Base-by-base conservation (phyloP, 1,140 invertebrate species). In the Bombus vancouverensis region DNA sequence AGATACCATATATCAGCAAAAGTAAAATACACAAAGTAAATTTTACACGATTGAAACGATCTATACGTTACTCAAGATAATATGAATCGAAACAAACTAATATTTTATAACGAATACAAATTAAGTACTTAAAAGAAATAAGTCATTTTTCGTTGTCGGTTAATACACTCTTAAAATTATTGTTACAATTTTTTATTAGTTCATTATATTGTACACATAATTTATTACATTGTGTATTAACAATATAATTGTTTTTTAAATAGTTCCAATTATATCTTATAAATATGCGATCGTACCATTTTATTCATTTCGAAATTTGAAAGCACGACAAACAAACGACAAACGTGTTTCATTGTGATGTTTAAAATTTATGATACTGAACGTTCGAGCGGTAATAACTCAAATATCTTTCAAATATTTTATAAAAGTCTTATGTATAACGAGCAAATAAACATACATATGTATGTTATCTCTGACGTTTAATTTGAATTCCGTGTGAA, bases 381-480 rank as follows among this genome's bases (percentile, higher is more conserved):
- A 62, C 28, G 28, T 62, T 62, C 12, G 59, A 62, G 12, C 10
- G 59, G 59, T n/a, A 28, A 15, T 34, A 10, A 80, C 37, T 53
- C 65, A 53, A 59, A 42, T 13, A 65, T 53, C 37, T 65, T 62
- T 10, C 37, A 44, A 73, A 70, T 57, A 68, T 71, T 71, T 71
- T 47, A 34, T 22, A 84, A 18, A 59, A 77, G 44, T 83, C 28
- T 1, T 37, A 42, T 28, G 15, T 44, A 34, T 32, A 34, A 37
- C 25, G 12, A 18, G 1, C 18, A 39, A 42, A 84, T 25, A 65
- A 62, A 85, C 66, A 34, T 62, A 53, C 25, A 15, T 71, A n/a
- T 75, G 77, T 42, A 28, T 53, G 44, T 89, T 89, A 89, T 89
- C 88, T 89, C 34, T 65, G 65, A 42, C 22, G 57, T 39, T 79